Base-by-base conservation (phyloP, 30 jellyfish, hydroid and myxozoan genomes). In the Cassiopea andromeda region DNA sequence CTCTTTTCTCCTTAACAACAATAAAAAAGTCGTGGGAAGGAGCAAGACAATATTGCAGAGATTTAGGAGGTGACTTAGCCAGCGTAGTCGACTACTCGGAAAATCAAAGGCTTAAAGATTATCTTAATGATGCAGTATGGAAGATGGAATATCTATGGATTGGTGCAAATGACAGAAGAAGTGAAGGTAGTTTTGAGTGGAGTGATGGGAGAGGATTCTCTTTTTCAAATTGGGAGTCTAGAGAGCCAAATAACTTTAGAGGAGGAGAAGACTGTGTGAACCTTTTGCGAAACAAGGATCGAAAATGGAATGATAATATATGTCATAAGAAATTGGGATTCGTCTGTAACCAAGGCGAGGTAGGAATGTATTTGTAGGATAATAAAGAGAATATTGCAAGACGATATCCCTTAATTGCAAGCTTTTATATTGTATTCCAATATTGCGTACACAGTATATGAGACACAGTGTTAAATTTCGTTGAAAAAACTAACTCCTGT, bases 21-120 rank as follows among this genome's bases (percentile, higher is more conserved):
- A n/a, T n/a, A n/a, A n/a, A n/a, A n/a, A n/a, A 15, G 80, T n/a
- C 73, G 1, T 85, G 91, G 91, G 27, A 46, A 44, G 83, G 68
- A 4, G 83, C 91, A 43, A 54, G 75, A 64, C 1, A 18, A 12
- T 74, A 82, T 14, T 82, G 91, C 17, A 1, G 1, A 0, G 1
- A 69, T 19, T 66, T 67, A 2, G 91, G 91, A 16, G 83, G 83
- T 0, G 83, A 82, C 17, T 48, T 82, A 19, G 83, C n/a, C n/a
- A n/a, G n/a, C n/a, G n/a, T n/a, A n/a, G n/a, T n/a, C n/a, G n/a
- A n/a, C n/a, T n/a, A n/a, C n/a, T n/a, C n/a, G n/a, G n/a, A n/a
- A n/a, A n/a, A n/a, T n/a, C n/a, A n/a, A n/a, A n/a, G n/a, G n/a
- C n/a, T n/a, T n/a, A n/a, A n/a, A n/a, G n/a, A n/a, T n/a, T n/a